Conservation (phyloP, 2,113 vertebrate species). For the Conger conger region DNA sequence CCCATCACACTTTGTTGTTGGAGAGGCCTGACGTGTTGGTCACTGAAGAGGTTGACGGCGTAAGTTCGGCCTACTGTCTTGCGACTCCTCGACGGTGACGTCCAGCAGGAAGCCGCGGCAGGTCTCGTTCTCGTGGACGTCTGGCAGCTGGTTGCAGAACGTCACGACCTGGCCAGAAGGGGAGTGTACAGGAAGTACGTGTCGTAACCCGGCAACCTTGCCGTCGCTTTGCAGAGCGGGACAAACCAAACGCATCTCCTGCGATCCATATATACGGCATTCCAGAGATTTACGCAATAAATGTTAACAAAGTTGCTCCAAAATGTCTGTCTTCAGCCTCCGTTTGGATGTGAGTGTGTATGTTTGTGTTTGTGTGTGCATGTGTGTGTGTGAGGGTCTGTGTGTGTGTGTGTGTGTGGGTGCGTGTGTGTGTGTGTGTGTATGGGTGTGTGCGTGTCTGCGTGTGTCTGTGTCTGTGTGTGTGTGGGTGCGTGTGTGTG, state of each 20-base stretch:
- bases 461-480: too few relatives aligned
- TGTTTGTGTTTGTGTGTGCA: too few relatives aligned
- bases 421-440: too few relatives aligned
- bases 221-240: background rate
- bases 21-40: background rate
- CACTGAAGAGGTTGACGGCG: background rate
- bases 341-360: too few relatives aligned
- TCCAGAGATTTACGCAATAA: too few relatives aligned
- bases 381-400: too few relatives aligned
- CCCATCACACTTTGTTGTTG: background rate
- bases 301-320: constrained; percentile 52
- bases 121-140: constrained; percentile 53
- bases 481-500: too few relatives aligned
- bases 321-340: too few relatives aligned
- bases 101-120: constrained; percentile 65
- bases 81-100: constrained; percentile 56
- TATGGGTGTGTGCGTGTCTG: too few relatives aligned
- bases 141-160: constrained; percentile 67
- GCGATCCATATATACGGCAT: background rate
- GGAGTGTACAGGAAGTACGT: background rate
- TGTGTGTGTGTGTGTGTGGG: too few relatives aligned
- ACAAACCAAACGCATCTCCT: background rate
- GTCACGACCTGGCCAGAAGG: constrained; percentile 64
- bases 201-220: background rate
- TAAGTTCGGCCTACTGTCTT: background rate